phyloP scores from a whole-genome alignment of 2,888 invertebrate genomes.

The Tipula unca region DNA sequence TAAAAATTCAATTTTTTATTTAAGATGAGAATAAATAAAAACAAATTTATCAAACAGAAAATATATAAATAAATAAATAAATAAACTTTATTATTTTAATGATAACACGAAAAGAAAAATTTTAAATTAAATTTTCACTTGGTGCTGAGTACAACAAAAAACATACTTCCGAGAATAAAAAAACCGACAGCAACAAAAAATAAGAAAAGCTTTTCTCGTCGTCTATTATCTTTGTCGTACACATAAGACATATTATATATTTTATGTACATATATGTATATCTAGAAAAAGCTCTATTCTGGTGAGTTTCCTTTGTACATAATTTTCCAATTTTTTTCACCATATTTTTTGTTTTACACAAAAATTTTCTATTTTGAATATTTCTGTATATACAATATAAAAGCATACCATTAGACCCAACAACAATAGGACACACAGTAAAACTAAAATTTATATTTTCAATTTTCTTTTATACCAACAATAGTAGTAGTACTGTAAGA shows the following conservation, averaged over 20 bases:
- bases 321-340: neutral
- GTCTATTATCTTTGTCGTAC: neutral
- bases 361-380: neutral
- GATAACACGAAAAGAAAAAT: neutral
- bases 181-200: neutral
- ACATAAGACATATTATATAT: neutral
- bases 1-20: neutral
- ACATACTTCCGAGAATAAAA: neutral
- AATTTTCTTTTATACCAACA: neutral
- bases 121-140: neutral
- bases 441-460: neutral
- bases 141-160: neutral
- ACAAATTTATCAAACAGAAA: neutral
- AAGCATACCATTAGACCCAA: neutral
- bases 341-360: neutral
- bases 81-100: conserved; percentile 8
- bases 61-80: neutral
- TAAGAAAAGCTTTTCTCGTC: neutral
- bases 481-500: neutral
- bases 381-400: neutral
- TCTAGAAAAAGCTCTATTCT: neutral
- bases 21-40: neutral
- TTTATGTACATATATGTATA: neutral
- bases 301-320: neutral
- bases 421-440: neutral